Evolutionary conservation across 1,140 invertebrate species (phyloP).

Genomic region (Trichomalopsis sarcophagae): DNA sequence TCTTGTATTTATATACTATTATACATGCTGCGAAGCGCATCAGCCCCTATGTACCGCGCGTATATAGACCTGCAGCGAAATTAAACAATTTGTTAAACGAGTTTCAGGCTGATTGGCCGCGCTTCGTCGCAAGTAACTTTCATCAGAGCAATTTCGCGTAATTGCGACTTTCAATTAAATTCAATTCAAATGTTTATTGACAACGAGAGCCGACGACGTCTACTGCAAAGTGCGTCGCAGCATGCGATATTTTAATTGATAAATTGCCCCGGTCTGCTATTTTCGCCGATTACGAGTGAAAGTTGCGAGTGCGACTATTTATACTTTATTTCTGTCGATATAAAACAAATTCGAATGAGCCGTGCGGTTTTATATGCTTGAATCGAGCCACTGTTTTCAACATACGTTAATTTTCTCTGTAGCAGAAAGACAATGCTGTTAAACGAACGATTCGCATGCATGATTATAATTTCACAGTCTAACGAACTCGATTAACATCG

Average conservation of each 20-base stretch:
- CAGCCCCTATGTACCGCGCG: not conserved
- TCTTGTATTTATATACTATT: too few species aligned
- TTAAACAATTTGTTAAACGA: slow-evolving; percentile 37
- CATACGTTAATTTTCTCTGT: too few species aligned
- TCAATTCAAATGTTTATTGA: slow-evolving; percentile 37
- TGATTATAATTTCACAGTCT: slow-evolving; percentile 30
- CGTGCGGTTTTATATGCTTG: too few species aligned
- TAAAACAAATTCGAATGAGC: too few species aligned
- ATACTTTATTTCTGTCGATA: too few species aligned
- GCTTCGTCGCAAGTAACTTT: slow-evolving; percentile 25
- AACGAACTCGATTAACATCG: slow-evolving; percentile 42
- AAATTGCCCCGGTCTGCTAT: not conserved
- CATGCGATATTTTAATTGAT: not conserved
- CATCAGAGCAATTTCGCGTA: slow-evolving; percentile 35
- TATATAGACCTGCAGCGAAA: not conserved
- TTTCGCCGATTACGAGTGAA: too few species aligned
- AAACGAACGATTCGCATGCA: too few species aligned
- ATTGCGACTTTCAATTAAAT: slow-evolving; percentile 39
- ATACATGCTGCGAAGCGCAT: not conserved
- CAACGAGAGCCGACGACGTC: not conserved
- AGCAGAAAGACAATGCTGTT: too few species aligned
- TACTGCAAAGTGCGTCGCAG: not conserved
- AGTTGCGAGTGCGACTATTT: too few species aligned
- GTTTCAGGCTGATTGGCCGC: slow-evolving; percentile 17
- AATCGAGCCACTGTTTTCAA: too few species aligned